Conservation (phyloP, 1,140 invertebrate species). For the Trichomalopsis sarcophagae region DNA sequence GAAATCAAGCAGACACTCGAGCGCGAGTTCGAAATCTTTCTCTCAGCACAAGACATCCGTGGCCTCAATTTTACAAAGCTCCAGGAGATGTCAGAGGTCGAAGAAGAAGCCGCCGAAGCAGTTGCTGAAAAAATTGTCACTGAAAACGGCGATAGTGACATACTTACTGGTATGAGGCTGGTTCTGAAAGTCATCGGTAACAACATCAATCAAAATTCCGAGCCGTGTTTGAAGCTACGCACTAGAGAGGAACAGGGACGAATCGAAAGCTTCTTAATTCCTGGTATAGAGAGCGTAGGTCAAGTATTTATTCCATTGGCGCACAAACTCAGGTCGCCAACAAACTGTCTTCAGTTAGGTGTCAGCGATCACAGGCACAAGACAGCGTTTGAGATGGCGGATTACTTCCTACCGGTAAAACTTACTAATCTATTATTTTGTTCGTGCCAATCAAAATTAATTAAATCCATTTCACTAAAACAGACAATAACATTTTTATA, state of each 20-base stretch:
- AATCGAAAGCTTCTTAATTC: constrained; percentile 78
- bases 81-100: constrained; percentile 65
- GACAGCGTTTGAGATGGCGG: constrained; percentile 64
- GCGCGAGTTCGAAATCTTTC: constrained; percentile 81
- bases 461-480: neutral
- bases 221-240: constrained; percentile 64
- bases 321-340: constrained; percentile 75
- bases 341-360: constrained; percentile 78
- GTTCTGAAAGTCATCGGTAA: neutral
- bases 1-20: constrained; percentile 88
- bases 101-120: constrained; percentile 48
- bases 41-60: constrained; percentile 83
- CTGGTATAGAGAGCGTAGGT: constrained; percentile 80
- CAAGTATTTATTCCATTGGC: constrained; percentile 74
- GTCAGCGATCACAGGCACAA: constrained; percentile 37
- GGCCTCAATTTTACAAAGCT: constrained; percentile 77
- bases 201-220: neutral
- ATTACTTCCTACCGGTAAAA: constrained; percentile 67
- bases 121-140: no score
- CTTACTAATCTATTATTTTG: neutral
- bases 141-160: constrained; percentile 69
- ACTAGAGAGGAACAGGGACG: constrained; percentile 63
- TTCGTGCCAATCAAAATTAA: neutral
- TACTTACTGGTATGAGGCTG: neutral
- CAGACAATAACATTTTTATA: constrained; percentile 13